phyloP scores from a whole-genome alignment of 2,113 vertebrate species.

The Alethe diademata region DNA sequence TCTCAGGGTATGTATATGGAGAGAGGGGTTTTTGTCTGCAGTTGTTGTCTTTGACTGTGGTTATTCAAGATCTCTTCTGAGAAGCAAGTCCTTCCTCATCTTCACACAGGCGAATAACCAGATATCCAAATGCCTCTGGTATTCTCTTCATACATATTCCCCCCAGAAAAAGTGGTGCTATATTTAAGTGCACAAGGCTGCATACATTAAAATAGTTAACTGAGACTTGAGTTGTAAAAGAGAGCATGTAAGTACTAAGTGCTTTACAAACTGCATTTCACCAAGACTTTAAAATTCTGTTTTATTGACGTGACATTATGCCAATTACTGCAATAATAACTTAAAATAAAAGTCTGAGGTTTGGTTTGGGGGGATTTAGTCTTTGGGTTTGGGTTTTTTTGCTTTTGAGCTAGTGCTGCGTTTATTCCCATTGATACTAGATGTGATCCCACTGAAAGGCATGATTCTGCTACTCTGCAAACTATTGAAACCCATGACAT shows the following conservation, averaged over 20 bases:
- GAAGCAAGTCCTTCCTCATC: neutral
- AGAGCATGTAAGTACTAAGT: accelerated
- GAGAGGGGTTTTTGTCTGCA: neutral
- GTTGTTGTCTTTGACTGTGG: neutral
- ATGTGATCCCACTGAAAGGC: neutral
- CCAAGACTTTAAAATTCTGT: neutral
- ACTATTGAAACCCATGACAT: constrained; percentile 48
- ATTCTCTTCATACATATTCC: accelerated
- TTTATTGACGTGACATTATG: neutral
- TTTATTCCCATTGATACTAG: constrained; percentile 27
- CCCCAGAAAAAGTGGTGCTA: neutral
- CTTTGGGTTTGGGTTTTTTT: neutral
- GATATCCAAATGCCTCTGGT: neutral
- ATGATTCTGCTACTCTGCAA: neutral
- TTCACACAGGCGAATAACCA: neutral
- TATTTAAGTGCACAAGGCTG: neutral
- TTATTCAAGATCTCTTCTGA: neutral
- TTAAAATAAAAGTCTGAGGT: neutral
- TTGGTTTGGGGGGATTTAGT: neutral
- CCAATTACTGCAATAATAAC: neutral
- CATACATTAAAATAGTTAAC: neutral
- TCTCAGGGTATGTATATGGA: constrained; percentile 73
- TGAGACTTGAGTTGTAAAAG: neutral
- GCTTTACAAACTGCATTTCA: neutral
- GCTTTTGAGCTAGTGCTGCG: neutral